phyloP scores from a whole-genome alignment of 2,113 vertebrate species.

The Gnathonemus longibarbis region DNA sequence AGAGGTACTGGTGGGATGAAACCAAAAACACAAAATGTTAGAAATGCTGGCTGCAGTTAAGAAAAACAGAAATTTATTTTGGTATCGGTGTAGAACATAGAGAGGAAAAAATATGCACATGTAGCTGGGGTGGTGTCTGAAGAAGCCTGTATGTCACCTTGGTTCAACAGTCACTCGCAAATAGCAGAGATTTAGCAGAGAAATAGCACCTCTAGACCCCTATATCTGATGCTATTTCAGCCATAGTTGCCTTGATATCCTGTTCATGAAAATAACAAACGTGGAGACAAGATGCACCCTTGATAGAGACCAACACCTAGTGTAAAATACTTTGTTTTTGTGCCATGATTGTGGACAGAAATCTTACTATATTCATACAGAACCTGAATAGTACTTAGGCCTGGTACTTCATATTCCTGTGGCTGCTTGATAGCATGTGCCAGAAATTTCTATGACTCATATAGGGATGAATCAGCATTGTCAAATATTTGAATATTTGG shows the following conservation, averaged over 20 bases:
- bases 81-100: neutral
- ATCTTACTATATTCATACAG: neutral
- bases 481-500: neutral
- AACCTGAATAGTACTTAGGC: neutral
- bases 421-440: neutral
- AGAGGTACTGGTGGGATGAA: neutral
- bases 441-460: neutral
- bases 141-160: neutral
- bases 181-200: neutral
- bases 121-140: neutral
- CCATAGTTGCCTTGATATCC: neutral
- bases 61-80: neutral
- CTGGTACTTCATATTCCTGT: neutral
- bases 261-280: neutral
- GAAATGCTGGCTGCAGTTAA: neutral
- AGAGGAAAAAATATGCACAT: neutral
- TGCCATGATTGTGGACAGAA: neutral
- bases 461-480: neutral
- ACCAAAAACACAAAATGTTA: neutral
- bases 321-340: neutral
- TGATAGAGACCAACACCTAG: neutral
- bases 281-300: neutral
- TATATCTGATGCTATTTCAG: neutral
- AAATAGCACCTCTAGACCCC: neutral
- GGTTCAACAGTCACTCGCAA: neutral